A percentile compares a stretch with the other conserved stretches of the same genome.
Conservation (phyloP, 2,113 vertebrate genomes). For the Tachuris rubrigastra region DNA sequence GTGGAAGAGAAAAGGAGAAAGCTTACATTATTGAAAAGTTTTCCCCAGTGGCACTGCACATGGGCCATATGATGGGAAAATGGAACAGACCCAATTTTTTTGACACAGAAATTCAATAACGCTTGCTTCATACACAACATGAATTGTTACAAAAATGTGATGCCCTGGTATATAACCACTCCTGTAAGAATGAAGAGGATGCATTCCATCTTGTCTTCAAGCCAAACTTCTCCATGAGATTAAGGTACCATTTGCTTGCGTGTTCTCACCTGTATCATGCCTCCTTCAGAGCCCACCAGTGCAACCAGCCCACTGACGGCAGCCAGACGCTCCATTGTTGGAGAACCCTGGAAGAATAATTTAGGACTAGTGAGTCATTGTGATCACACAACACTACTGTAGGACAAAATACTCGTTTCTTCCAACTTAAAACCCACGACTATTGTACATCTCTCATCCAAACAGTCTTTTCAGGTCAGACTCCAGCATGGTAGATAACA, state of each 20-base stretch:
- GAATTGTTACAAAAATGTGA: neutral
- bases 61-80: neutral
- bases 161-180: neutral
- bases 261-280: conserved; percentile 82
- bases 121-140: neutral
- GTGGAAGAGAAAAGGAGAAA: neutral
- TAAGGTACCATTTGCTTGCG: neutral
- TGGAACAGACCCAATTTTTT: neutral
- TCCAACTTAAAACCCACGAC: neutral
- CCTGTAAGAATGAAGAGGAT: neutral
- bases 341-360: conserved; percentile 80
- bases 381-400: neutral
- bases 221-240: neutral
- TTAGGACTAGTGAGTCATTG: neutral
- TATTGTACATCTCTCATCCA: neutral
- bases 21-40: neutral
- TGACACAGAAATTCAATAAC: neutral
- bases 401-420: neutral
- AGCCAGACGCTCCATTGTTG: conserved; percentile 95
- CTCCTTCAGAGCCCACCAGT: conserved; percentile 88
- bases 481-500: neutral
- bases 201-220: neutral
- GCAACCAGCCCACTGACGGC: conserved; percentile 89
- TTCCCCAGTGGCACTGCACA: neutral
- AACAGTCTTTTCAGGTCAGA: neutral